These are phyloP conservation scores for Eumacrocentrus americanus DNA, from an alignment of 2,888 invertebrate species.

Conservation along the genomic window DNA sequence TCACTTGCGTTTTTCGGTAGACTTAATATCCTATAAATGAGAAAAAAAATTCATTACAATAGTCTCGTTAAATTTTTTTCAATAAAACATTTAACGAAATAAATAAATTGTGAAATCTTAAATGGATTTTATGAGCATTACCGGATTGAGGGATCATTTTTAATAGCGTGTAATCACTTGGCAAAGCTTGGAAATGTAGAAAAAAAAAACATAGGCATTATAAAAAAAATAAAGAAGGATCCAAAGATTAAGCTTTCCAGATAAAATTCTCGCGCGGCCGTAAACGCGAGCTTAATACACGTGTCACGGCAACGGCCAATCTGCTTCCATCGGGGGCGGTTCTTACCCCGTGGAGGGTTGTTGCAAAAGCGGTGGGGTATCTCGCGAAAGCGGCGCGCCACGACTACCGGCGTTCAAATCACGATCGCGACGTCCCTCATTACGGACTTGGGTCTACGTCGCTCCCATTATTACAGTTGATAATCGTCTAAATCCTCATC, in stretches of 20 bases:
- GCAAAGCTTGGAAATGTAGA: no score
- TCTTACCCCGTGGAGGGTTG: constrained; percentile 41
- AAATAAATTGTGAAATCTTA: no score
- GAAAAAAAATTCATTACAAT: no score
- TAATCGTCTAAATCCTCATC: background rate
- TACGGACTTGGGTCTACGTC: no score
- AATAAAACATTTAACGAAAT: no score
- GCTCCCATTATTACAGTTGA: background rate
- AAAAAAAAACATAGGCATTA: no score
- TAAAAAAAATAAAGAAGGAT: constrained; percentile 3
- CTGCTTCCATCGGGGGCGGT: constrained; percentile 54
- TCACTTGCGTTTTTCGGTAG: no score
- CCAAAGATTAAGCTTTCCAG: background rate
- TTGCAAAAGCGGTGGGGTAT: constrained; percentile 34
- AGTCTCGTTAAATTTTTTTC: no score
- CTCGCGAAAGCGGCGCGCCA: constrained; percentile 23
- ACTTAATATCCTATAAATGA: no score
- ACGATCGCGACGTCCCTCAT: constrained; percentile 44
- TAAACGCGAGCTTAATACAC: constrained; percentile 34
- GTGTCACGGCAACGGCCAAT: constrained; percentile 46
- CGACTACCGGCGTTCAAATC: constrained; percentile 59
- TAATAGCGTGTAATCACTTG: no score
- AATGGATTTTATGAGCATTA: no score
- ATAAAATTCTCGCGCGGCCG: constrained; percentile 19
- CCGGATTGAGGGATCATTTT: no score